Conservation (phyloP, 2,888 invertebrate genomes). For the Ethmia dodecea region DNA sequence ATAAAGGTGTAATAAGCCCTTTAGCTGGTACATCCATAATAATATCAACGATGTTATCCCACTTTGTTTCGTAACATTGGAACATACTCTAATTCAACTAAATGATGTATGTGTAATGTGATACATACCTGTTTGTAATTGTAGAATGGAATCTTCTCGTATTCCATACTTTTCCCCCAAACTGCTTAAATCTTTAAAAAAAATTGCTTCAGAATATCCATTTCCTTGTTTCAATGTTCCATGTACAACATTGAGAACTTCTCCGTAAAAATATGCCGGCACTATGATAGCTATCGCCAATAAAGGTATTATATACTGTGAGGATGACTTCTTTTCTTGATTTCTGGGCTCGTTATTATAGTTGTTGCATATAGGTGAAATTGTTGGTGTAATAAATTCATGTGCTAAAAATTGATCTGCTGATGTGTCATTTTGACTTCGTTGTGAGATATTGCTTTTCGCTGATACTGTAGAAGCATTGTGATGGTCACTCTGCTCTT, state of each 20-base stretch:
- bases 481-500: background rate
- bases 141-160: slow-evolving; percentile 43
- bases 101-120: no score
- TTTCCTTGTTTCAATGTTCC: slow-evolving; percentile 7
- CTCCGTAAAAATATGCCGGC: slow-evolving; percentile 7
- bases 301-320: slow-evolving; percentile 2
- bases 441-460: background rate
- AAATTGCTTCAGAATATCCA: slow-evolving; percentile 39
- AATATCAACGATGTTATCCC: no score
- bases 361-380: background rate
- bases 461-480: slow-evolving; percentile 1
- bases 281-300: slow-evolving; percentile 12
- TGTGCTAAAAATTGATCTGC: background rate
- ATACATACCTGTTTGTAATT: slow-evolving; percentile 48
- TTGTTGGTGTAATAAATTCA: background rate
- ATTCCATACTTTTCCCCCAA: slow-evolving; percentile 52
- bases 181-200: slow-evolving; percentile 43
- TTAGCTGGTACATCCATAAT: no score
- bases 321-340: background rate
- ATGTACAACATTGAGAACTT: slow-evolving; percentile 5
- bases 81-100: no score
- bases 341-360: no score
- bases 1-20: no score
- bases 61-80: no score
- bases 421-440: background rate